These are phyloP conservation scores for Periophthalmodon schlosseri DNA, from an alignment of 2,113 vertebrate genomes.

Conservation along the genomic window DNA sequence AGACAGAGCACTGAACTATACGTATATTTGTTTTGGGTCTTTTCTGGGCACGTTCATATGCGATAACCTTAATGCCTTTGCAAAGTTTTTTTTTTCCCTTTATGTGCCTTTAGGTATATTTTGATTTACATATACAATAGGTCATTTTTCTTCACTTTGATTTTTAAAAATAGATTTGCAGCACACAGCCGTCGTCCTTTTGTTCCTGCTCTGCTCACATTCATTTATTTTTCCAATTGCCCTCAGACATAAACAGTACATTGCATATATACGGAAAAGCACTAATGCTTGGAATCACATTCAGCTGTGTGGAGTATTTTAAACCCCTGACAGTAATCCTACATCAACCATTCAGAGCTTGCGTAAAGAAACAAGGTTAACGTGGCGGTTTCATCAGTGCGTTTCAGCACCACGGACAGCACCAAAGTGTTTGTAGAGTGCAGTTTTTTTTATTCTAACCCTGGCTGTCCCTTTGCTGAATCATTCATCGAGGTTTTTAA, in stretches of 20 bases:
- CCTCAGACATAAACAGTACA: background rate
- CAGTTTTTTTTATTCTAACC: conserved; percentile 23
- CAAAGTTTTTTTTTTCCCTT: background rate
- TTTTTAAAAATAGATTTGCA: background rate
- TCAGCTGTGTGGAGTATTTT: conserved; percentile 14
- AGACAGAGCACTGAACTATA: no score
- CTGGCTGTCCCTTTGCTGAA: conserved; percentile 12
- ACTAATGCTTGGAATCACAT: conserved; percentile 6
- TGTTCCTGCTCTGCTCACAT: background rate
- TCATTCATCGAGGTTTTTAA: conserved; percentile 21
- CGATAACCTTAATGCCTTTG: background rate
- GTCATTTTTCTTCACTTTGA: background rate
- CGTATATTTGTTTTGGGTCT: background rate
- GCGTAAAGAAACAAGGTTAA: background rate
- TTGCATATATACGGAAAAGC: background rate
- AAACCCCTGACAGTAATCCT: background rate
- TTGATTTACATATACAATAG: background rate
- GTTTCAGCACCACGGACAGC: conserved; percentile 54
- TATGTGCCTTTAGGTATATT: background rate
- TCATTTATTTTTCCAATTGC: background rate
- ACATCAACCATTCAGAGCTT: conserved; percentile 3
- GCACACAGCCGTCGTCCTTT: background rate
- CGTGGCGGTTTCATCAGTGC: background rate
- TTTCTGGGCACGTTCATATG: no score
- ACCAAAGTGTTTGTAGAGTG: conserved; percentile 13